phyloP scores from a whole-genome alignment of 2,113 vertebrate genomes.

The Pollimyrus isidori region DNA sequence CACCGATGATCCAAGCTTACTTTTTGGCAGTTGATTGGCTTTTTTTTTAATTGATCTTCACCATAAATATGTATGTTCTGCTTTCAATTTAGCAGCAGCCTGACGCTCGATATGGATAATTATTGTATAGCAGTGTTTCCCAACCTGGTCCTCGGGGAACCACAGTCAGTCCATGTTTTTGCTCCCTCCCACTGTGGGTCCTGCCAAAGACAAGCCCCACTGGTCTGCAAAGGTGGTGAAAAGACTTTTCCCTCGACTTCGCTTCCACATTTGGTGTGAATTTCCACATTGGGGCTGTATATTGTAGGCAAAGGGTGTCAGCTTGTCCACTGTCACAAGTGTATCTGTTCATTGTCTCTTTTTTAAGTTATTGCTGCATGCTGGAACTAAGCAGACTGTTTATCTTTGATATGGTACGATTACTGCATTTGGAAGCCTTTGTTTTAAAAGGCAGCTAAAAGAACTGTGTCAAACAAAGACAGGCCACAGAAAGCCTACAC shows the following conservation, averaged over 20 bases:
- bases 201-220: conserved; percentile 54
- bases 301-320: conserved; percentile 35
- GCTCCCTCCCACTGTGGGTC: conserved; percentile 27
- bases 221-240: conserved; percentile 62
- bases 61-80: conserved; percentile 41
- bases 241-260: conserved; percentile 47
- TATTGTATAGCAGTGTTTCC: conserved; percentile 35
- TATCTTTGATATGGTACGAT: neutral
- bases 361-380: neutral
- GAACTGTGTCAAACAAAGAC: neutral
- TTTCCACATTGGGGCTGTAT: conserved; percentile 36
- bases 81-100: conserved; percentile 48
- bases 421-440: neutral
- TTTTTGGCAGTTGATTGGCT: conserved; percentile 48
- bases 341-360: neutral
- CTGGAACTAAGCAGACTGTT: neutral
- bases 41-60: conserved; percentile 50
- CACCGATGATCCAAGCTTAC: conserved; percentile 3
- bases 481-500: neutral
- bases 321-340: conserved; percentile 27
- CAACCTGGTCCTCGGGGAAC: neutral
- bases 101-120: conserved; percentile 44
- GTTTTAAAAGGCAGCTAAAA: neutral
- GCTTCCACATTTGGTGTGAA: conserved; percentile 40
- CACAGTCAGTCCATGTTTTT: neutral